Base-by-base conservation (phyloP, 2,888 invertebrate species). In the Chalcis sispes region DNA sequence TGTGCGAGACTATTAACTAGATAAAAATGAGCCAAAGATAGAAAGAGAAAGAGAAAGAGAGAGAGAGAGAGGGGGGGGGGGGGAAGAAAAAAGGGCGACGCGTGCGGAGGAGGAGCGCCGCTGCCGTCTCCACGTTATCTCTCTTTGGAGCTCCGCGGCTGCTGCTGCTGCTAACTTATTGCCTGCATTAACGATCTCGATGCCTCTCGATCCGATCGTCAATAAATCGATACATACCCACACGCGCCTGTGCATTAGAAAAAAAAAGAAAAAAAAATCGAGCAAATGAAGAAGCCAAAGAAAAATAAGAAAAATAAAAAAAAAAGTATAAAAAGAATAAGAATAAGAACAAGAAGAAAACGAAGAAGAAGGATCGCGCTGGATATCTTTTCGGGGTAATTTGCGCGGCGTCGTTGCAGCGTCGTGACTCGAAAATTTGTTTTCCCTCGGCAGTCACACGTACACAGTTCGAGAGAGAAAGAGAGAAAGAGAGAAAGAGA, bases 341-440 rank as follows among this genome's bases (percentile, higher is more conserved):
- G 42, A 42, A 42, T n/a, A 25, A 0, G 13, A 10, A 20, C n/a
- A 8, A 25, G 56, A 13, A 2, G 27, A 2, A 7, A 56, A 36
- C 13, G 27, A 54, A 61, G 40, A 67, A 46, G 46, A 67, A 46
- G 50, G 36, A 70, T 36, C 62, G 32, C 20, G 54, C 25, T 69
- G 25, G 56, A 54, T 46, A 46, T 56, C 48, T 32, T 66, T 54
- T 58, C 52, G 72, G 72, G 25, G 42, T 25, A 73, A 73, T 66
- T 73, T 73, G 52, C 66, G 50, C 56, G n/a, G 13, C 52, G 40
- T 10, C 1, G 66, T 18, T 10, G 32, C 5, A 13, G 4, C 29
- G 65, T 69, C 72, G 75, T 67, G 72, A 58, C 67, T 62, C 42
- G 72, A 56, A 76, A 72, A 76, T 72, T 59, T 54, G 66, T 75